Base-by-base conservation (phyloP, 2,888 invertebrate genomes). In the Eurois occulta region DNA sequence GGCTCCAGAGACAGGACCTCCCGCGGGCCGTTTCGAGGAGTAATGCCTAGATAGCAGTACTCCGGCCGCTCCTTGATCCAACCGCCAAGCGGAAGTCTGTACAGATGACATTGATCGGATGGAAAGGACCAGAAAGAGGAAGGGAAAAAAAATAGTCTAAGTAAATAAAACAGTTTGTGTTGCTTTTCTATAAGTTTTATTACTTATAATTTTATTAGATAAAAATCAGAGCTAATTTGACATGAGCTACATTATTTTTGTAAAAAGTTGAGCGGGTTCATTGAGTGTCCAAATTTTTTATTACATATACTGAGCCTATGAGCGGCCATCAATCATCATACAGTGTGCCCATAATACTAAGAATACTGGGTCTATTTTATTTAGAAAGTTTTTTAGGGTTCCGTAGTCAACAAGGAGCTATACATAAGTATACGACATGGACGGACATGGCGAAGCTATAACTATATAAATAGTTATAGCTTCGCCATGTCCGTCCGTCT, bases 191-290 rank as follows among this genome's bases (percentile, higher is more conserved):
- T 60, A 55, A 0, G 21, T 68, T 85, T 78, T 84, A 81, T 75
- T 84, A n/a, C 38, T 71, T 38, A 32, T 35, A 43, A 78, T 52
- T 72, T 43, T 43, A 72, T 28, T 35, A 74, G 2, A 55, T 55
- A 81, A 66, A 85, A 77, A 77, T 66, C 43, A 60, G 68, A 74
- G 68, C 78, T 67, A 58, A 46, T 84, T 64, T 64, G 46, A 67
- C 70, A 64, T 32, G 18, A 60, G 41, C 82, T 80, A 77, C 58
- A 64, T 48, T 65, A 13, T 55, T 55, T n/a, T 41, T 21, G 11
- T 28, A 62, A 13, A 52, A 46, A 58, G 10, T 35, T 64, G 3
- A 16, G 24, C 3, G 32, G 64, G 48, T 35, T 78, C 43, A 55
- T 78, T 66, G 5, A 41, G 11, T 35, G 16, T 46, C n/a, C 28